Percentiles rank a stretch among this genome's conserved stretches.
phyloP scores from a whole-genome alignment of 2,888 invertebrate species.

The Leptopilina drosophilae region DNA sequence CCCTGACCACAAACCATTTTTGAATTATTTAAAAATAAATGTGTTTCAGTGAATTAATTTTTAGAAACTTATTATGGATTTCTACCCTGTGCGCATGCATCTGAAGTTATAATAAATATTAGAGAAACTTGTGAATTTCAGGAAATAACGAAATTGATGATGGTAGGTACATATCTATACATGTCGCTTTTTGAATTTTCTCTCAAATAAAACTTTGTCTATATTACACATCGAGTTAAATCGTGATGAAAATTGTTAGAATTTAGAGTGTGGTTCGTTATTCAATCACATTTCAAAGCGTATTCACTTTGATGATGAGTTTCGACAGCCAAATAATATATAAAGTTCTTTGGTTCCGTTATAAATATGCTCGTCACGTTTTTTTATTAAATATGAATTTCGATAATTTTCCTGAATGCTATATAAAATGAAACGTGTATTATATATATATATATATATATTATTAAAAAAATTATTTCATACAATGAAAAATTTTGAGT shows the following conservation, averaged over 20 bases:
- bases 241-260: not conserved
- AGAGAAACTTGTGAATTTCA: constrained; percentile 13
- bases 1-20: not conserved
- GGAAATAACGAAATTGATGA: constrained; percentile 21
- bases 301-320: constrained; percentile 7
- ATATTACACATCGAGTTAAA: constrained; percentile 3
- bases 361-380: constrained; percentile 33
- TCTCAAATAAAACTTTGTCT: not conserved
- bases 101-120: not conserved
- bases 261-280: constrained; percentile 1
- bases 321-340: not conserved
- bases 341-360: not conserved
- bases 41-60: constrained; percentile 5
- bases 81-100: constrained; percentile 7
- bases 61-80: not conserved
- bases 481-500: not conserved
- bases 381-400: not conserved
- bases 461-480: no score
- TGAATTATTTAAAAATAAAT: not conserved
- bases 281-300: constrained; percentile 16
- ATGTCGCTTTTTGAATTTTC: constrained; percentile 13
- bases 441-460: no score
- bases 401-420: not conserved
- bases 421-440: no score
- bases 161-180: constrained; percentile 13